These are phyloP conservation scores for Collichthys lucidus DNA, from an alignment of 2,113 vertebrate species.

Conservation along the genomic window DNA sequence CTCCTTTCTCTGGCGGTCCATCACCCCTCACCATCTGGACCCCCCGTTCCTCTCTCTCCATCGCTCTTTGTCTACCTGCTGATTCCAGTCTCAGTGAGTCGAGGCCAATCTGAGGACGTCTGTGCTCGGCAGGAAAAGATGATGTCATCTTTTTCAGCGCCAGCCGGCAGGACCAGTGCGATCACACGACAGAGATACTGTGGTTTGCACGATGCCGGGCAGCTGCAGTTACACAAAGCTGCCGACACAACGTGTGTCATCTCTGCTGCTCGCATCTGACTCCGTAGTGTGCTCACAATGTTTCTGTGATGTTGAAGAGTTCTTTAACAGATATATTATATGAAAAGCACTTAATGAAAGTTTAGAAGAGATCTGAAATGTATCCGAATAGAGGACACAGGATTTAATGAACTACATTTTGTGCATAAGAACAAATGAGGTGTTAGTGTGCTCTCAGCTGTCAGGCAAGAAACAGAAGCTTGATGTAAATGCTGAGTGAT, in stretches of 20 bases:
- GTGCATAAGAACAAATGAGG: neutral
- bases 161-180: conserved; percentile 37
- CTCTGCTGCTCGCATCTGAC: conserved; percentile 4
- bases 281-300: no score
- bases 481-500: neutral
- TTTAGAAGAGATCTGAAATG: no score
- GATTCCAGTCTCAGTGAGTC: conserved; percentile 57
- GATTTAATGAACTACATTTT: neutral
- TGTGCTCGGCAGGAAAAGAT: conserved; percentile 65
- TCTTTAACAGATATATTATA: conserved; percentile 6
- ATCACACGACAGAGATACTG: conserved; percentile 27
- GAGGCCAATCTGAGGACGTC: conserved; percentile 72
- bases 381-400: neutral
- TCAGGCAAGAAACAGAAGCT: neutral
- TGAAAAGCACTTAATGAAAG: conserved; percentile 1
- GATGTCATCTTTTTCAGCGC: conserved; percentile 77
- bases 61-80: conserved; percentile 73
- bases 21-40: conserved; percentile 63
- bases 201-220: conserved; percentile 25
- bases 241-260: neutral
- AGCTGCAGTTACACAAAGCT: conserved; percentile 22
- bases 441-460: neutral
- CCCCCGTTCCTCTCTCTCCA: conserved; percentile 25
- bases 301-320: neutral
- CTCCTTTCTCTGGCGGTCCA: conserved; percentile 8